These are phyloP conservation scores for Coccyzus lansbergi DNA, from an alignment of 2,797 vertebrate genomes.

Conservation along the genomic window DNA sequence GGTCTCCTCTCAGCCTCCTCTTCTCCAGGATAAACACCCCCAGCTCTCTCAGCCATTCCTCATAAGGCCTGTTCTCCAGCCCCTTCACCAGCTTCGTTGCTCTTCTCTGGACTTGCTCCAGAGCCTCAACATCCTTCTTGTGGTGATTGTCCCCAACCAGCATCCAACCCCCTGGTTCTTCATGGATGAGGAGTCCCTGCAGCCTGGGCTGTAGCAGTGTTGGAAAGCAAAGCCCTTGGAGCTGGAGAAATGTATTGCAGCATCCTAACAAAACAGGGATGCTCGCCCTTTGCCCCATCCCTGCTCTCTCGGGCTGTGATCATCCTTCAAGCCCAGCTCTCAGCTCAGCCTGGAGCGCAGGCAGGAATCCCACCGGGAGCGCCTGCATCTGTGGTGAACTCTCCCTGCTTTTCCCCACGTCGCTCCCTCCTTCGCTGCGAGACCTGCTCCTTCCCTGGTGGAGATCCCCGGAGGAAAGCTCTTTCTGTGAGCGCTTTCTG, in stretches of 20 bases:
- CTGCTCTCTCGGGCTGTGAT: not conserved
- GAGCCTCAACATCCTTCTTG: no score
- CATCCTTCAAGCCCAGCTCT: not conserved
- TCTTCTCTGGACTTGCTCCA: no score
- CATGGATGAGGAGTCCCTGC: not conserved
- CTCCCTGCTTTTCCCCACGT: not conserved
- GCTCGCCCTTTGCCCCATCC: not conserved
- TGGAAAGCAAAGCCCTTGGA: not conserved
- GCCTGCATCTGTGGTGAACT: accelerated
- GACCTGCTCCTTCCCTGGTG: not conserved
- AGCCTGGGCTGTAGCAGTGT: not conserved
- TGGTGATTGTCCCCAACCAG: not conserved
- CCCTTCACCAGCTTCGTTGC: no score
- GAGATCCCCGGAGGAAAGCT: constrained; percentile 42
- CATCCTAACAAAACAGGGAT: accelerated
- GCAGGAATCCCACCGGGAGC: accelerated
- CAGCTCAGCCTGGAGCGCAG: not conserved
- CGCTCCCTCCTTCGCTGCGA: not conserved
- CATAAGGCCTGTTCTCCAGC: no score
- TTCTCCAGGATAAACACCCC: no score
- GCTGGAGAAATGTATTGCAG: not conserved
- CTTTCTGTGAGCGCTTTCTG: constrained; percentile 58
- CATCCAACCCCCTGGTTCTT: not conserved
- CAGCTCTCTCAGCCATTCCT: no score
- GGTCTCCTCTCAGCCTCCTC: no score